Evolutionary conservation across 2,888 invertebrate species (phyloP), one percentile per base, ranked within the genome.

Genomic region (Lycaena phlaeas): DNA sequence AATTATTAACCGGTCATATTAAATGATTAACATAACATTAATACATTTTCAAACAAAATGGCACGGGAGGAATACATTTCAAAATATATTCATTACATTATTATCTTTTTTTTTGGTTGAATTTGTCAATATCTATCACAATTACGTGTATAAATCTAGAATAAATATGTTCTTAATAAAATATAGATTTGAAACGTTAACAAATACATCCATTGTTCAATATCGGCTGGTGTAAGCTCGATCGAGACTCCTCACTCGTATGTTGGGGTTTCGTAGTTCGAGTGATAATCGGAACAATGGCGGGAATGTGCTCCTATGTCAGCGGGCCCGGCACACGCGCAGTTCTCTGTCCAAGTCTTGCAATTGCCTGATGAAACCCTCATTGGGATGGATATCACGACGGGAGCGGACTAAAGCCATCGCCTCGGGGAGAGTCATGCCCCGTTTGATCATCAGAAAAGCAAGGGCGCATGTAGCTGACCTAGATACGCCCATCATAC

Each of bases 401-500:
- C 88, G 87, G 50, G 87, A 85, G 46, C 92, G 90, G 9, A 93
- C 90, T 42, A 85, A 86, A 38, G 86, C 86, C 51, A 94, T 73
- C n/a, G 94, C 93, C 51, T 93, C 92, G 0, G 87, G 79, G 7
- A 92, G 89, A 28, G 89, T 77, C 90, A 93, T 91, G 46, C 88
- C 88, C 43, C 90, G 89, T 59, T 89, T 89, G 55, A 93, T 90
- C 92, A 94, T 94, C 44, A 94, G 84, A 65, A 92, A 94, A 3
- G 93, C 93, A 50, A 94, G 73, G 1, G 92, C 92, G 59, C 92
- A 90, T 1, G 94, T 93, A 36, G 93, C 91, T 27, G 93, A 94
- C 5, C 94, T 88, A 2, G 94, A 94, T 57, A 94, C 89, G 18
- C 94, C 94, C 85, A 92, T 90, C 55, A 92, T 78, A 59, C 94